Conservation (phyloP, 2,888 invertebrate genomes). For the Tipula unca region DNA sequence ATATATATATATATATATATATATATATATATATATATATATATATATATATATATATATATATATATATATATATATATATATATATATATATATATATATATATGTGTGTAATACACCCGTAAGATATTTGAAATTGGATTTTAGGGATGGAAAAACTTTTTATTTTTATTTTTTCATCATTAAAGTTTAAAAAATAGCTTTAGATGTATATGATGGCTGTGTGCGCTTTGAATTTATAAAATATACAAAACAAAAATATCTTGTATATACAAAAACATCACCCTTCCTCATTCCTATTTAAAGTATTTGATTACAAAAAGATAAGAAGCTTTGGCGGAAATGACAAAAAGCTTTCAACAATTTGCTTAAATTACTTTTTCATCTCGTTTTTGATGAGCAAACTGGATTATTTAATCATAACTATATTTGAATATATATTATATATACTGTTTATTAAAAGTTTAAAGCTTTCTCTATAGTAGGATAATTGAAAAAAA, state of each 20-base stretch:
- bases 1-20: not conserved
- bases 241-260: not conserved
- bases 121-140: not conserved
- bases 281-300: not conserved
- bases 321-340: not conserved
- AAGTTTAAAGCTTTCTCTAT: not conserved
- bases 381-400: not conserved
- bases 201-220: not conserved
- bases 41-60: not conserved
- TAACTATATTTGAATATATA: not conserved
- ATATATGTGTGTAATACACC: not conserved
- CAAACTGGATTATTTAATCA: not conserved
- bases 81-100: not conserved
- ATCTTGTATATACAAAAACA: not conserved
- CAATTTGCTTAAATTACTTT: not conserved
- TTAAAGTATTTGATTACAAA: not conserved
- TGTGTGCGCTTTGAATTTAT: not conserved
- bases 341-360: constrained; percentile 14
- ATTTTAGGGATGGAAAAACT: not conserved
- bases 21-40: not conserved
- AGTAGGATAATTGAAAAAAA: not conserved
- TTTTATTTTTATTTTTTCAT: not conserved
- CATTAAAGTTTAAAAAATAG: not conserved
- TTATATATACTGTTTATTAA: not conserved
- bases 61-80: not conserved